Evolutionary conservation across 2,113 vertebrate genomes (phyloP), one percentile per base, ranked within the genome.

Genomic region (Archocentrus centrarchus): DNA sequence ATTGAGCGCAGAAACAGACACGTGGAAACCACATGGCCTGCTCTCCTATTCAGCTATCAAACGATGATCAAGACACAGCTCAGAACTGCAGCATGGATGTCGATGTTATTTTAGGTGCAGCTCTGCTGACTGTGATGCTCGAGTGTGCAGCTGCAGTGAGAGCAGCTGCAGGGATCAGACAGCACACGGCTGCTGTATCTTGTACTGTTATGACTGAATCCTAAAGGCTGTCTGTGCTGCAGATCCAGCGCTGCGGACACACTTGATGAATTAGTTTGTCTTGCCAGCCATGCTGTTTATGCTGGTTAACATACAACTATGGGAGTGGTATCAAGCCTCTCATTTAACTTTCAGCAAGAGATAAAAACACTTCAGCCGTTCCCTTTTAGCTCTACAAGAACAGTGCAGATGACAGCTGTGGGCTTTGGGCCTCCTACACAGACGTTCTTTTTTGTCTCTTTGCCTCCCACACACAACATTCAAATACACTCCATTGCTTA

Each of bases 81-180:
- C 41, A 53, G n/a, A 27, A 18, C 4, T 41, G 63, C 62, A 60
- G 41, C 55, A 2, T 47, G 59, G 63, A 62, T 55, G n/a, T 30
- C 27, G 50, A 39, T 47, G 55, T 24, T 58, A 32, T 59, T 35
- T 58, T 44, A 63, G 37, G 73, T 22, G 35, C 9, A 35, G 59
- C 37, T 77, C 59, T 66, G 73, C 53, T 66, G 37, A 53, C 27
- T 9, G 60, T 7, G 60, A 62, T 39, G 59, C 1, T 55, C 20
- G 22, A 50, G 41, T 70, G 64, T 70, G 64, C 44, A 7, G 75
- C 60, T 24, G 81, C 30, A 83, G 82, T 24, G 37, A 14, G 75
- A 30, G 41, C 66, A 47, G 44, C 24, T 17, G 30, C 58, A 10
- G 63, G 37, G 13, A n/a, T 59, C 55, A 39, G 57, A 70, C 60